A percentile compares a stretch with the other conserved stretches of the same genome.
phyloP scores from a whole-genome alignment of 2,797 vertebrate genomes.

The Takifugu rubripes region DNA sequence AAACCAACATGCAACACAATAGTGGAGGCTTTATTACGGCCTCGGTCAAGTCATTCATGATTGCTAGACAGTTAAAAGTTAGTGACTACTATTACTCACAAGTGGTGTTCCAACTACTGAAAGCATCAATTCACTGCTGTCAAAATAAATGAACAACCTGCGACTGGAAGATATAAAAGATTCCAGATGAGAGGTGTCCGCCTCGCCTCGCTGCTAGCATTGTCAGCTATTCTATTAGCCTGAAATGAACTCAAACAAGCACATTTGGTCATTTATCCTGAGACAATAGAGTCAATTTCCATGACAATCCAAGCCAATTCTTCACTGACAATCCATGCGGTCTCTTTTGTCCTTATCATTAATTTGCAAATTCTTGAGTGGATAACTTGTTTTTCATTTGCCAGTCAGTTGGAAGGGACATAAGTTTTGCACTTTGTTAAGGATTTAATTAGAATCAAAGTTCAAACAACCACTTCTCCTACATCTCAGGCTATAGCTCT shows the following conservation, averaged over 20 bases:
- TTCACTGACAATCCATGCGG: background rate
- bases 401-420: background rate
- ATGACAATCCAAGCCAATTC: background rate
- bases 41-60: background rate
- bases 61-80: background rate
- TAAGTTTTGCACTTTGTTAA: background rate
- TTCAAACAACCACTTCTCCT: background rate
- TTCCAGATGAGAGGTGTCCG: background rate
- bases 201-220: background rate
- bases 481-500: background rate
- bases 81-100: background rate
- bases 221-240: background rate
- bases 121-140: background rate
- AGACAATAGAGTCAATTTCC: background rate
- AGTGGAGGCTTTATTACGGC: background rate
- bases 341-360: background rate
- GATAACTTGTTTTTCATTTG: background rate
- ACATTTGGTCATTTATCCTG: background rate
- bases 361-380: background rate
- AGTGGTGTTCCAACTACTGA: background rate
- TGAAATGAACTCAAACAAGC: background rate
- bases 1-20: slow-evolving; percentile 5
- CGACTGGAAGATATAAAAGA: background rate
- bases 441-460: background rate
- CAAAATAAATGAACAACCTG: background rate